Evolutionary conservation across 2,888 invertebrate species (phyloP).

Genomic region (Leucania comma): DNA sequence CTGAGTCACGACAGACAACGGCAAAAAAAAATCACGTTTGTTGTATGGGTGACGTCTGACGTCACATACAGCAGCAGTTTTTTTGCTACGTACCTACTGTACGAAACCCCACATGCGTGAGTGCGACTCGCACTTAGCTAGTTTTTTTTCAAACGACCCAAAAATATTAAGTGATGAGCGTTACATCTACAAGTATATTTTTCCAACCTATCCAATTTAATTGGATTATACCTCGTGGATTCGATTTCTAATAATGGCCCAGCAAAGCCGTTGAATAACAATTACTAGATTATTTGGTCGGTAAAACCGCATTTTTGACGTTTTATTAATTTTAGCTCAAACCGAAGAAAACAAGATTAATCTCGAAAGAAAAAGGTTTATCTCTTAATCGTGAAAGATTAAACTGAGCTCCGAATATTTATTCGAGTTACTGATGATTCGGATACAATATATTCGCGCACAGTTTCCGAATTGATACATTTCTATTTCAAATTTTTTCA

Average conservation of each 20-base stretch:
- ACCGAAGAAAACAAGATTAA: not conserved
- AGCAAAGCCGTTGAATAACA: conserved; percentile 7
- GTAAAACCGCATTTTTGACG: conserved; percentile 4
- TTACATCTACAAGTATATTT: not conserved
- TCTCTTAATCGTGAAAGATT: not conserved
- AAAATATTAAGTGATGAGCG: not conserved
- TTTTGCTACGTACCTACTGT: too few species aligned
- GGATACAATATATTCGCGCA: too few species aligned
- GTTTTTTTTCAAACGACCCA: not conserved
- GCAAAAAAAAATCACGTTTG: too few species aligned
- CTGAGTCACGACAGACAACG: too few species aligned
- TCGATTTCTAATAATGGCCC: not conserved
- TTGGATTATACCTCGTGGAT: not conserved
- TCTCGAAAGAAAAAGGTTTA: not conserved
- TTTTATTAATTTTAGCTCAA: conserved; percentile 9
- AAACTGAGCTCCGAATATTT: not conserved
- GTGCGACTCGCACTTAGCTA: too few species aligned
- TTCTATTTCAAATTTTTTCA: too few species aligned
- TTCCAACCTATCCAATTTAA: not conserved
- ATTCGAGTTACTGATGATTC: too few species aligned
- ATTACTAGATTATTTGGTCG: conserved; percentile 9
- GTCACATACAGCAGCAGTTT: too few species aligned
- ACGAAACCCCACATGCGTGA: too few species aligned
- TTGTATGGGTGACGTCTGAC: too few species aligned
- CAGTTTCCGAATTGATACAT: too few species aligned